Conservation (phyloP, 2,113 vertebrate species). For the Gnathonemus echidnorhynchus region DNA sequence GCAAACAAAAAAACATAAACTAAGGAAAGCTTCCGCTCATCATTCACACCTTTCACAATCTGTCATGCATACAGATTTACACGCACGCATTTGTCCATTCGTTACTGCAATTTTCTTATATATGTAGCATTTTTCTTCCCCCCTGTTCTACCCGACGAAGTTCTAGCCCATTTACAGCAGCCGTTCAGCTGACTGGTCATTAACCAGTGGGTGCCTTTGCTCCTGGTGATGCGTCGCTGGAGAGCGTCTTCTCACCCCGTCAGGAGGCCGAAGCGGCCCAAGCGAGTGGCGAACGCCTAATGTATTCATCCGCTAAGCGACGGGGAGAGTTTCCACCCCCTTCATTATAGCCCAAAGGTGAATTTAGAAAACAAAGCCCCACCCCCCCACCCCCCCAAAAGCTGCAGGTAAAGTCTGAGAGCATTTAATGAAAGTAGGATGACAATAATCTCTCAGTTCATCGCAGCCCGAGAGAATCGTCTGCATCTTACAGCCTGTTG, state of each 20-base stretch:
- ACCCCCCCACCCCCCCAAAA: not conserved
- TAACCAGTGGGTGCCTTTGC: not conserved
- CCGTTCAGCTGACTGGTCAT: not conserved
- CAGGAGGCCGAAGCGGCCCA: too few relatives aligned
- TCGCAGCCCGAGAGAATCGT: not conserved
- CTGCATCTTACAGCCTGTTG: not conserved
- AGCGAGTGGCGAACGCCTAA: not conserved
- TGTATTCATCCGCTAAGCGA: not conserved
- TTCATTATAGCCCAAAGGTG: not conserved
- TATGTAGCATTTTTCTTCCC: not conserved
- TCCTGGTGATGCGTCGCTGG: not conserved
- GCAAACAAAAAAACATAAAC: not conserved
- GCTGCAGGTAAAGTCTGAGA: not conserved
- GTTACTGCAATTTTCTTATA: not conserved
- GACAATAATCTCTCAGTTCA: conserved; percentile 3
- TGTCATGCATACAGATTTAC: not conserved
- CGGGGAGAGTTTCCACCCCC: too few relatives aligned
- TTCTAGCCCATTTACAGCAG: not conserved
- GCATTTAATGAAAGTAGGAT: not conserved
- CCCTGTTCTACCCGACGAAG: not conserved
- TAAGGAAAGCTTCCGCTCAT: not conserved
- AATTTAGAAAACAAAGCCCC: not conserved
- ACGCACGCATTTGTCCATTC: not conserved
- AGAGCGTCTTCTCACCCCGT: not conserved
- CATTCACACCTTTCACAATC: not conserved